Conservation (phyloP, 2,797 vertebrate species). For the Myotis pilosus region DNA sequence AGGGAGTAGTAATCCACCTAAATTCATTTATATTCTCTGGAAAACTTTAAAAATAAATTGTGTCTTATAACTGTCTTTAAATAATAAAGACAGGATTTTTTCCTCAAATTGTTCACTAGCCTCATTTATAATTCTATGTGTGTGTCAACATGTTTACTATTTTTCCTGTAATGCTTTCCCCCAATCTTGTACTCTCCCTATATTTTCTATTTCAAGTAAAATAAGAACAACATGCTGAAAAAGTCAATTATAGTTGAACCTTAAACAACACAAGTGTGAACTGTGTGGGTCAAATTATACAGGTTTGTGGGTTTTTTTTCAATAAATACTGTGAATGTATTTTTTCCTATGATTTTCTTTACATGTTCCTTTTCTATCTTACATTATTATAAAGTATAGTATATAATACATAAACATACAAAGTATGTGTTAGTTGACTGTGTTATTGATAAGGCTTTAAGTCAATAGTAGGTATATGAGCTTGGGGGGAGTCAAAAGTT, state of each 20-base stretch:
- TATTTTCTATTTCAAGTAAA: not conserved
- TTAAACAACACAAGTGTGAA: not conserved
- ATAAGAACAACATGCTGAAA: not conserved
- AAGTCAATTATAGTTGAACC: not conserved
- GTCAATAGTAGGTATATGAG: not conserved
- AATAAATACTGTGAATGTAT: not conserved
- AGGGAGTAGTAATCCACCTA: not conserved
- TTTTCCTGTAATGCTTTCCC: not conserved
- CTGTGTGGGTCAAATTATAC: not conserved
- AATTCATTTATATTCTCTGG: not conserved
- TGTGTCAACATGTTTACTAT: not conserved
- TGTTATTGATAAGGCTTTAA: not conserved
- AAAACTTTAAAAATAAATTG: not conserved
- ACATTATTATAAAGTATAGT: not conserved
- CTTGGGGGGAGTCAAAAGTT: not conserved
- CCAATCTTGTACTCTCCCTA: not conserved
- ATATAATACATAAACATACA: not conserved
- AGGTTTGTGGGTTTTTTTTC: not conserved
- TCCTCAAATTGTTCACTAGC: not conserved
- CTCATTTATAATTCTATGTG: not conserved
- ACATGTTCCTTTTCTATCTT: not conserved
- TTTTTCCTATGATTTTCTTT: not conserved
- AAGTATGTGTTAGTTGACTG: not conserved
- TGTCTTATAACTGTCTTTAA: not conserved
- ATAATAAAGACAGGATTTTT: not conserved